Percentiles rank a stretch among this genome's conserved stretches.
Evolutionary conservation across 2,797 vertebrate genomes (phyloP).

Genomic region (Garrulus glandarius): DNA sequence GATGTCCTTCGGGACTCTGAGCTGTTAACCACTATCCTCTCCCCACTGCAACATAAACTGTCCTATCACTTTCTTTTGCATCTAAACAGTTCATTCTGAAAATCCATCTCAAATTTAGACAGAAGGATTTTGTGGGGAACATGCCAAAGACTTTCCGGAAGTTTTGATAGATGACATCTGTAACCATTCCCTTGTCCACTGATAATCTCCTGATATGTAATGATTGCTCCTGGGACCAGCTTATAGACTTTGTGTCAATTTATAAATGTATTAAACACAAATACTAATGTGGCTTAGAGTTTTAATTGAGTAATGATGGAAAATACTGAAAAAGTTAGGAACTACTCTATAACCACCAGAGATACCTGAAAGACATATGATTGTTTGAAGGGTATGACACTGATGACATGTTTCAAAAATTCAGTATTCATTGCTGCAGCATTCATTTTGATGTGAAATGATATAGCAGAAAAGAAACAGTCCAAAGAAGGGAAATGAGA

Average conservation of each 20-base stretch:
- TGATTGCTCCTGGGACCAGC: not conserved
- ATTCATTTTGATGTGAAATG: not conserved
- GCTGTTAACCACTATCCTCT: not conserved
- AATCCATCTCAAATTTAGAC: not conserved
- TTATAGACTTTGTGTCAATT: not conserved
- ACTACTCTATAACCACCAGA: not conserved
- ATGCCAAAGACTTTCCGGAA: not conserved
- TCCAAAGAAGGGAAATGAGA: not conserved
- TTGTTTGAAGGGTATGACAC: not conserved
- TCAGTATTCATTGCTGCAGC: not conserved
- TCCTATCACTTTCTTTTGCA: not conserved
- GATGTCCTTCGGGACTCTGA: not conserved
- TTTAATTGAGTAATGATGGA: not conserved
- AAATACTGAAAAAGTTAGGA: not conserved
- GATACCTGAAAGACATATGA: not conserved
- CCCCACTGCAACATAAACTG: no score
- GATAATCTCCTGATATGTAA: not conserved
- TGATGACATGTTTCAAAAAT: not conserved
- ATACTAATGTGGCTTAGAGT: not conserved
- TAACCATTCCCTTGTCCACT: not conserved
- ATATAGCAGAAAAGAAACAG: not conserved
- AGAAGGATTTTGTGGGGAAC: not conserved
- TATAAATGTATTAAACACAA: not conserved
- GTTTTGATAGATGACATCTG: not conserved
- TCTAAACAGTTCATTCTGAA: not conserved